Conservation (phyloP, 1,140 invertebrate genomes). For the Aricia agestis region DNA sequence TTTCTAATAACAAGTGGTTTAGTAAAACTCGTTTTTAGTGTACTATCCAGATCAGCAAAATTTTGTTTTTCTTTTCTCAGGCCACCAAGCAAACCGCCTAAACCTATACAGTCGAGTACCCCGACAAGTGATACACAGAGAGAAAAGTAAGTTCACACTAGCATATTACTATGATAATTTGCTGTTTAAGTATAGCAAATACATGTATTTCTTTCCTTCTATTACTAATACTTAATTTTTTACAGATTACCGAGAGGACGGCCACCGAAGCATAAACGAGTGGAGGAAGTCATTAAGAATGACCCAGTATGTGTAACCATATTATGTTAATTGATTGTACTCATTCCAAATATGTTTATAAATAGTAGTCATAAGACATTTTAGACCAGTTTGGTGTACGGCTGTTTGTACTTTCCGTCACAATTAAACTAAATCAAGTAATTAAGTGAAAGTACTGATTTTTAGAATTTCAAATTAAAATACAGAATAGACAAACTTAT, state of each 20-base stretch:
- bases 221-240: neutral
- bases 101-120: constrained; percentile 50
- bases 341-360: neutral
- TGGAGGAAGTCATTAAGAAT: constrained; percentile 60
- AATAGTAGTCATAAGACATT: too few species aligned
- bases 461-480: too few species aligned
- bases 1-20: too few species aligned
- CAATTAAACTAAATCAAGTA: too few species aligned
- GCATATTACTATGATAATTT: neutral
- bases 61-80: constrained; percentile 32
- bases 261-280: constrained; percentile 63
- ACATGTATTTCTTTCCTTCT: too few species aligned
- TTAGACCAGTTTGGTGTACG: too few species aligned
- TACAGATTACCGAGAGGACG: constrained; percentile 50
- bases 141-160: constrained; percentile 48
- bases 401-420: too few species aligned
- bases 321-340: neutral
- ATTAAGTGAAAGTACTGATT: too few species aligned
- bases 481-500: too few species aligned
- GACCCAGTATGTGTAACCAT: constrained; percentile 48
- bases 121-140: constrained; percentile 53
- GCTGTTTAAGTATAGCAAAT: constrained; percentile 8
- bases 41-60: too few species aligned
- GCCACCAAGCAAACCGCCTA: constrained; percentile 44
- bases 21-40: too few species aligned